phyloP scores from a whole-genome alignment of 1,140 invertebrate species.

The Berghia stephanieae region DNA sequence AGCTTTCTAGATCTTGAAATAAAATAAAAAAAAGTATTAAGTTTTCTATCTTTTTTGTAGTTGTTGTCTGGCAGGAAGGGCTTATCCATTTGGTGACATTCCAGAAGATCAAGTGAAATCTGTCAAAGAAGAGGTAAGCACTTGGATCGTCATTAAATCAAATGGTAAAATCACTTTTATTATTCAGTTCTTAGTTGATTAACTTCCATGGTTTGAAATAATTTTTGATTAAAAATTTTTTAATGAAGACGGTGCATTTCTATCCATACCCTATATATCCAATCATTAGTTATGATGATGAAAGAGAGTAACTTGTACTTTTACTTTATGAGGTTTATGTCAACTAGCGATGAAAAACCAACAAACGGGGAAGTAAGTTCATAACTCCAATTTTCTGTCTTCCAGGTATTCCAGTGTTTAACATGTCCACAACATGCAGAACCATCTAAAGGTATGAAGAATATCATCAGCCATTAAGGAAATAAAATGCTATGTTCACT shows the following conservation, averaged over 20 bases:
- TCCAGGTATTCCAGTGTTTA: constrained; percentile 73
- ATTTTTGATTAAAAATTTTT: not conserved
- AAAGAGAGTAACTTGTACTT: too few relatives aligned
- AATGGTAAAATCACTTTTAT: not conserved
- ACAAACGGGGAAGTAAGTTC: too few relatives aligned
- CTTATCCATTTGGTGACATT: constrained; percentile 88
- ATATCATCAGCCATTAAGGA: not conserved
- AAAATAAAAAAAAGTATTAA: too few relatives aligned
- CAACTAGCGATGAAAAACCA: too few relatives aligned
- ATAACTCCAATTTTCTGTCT: too few relatives aligned
- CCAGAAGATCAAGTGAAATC: constrained; percentile 71
- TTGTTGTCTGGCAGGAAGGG: constrained; percentile 90
- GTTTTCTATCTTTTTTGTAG: constrained; percentile 71
- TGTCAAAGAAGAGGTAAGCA: constrained; percentile 57
- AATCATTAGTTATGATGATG: too few relatives aligned
- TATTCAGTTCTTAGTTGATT: not conserved
- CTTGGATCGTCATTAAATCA: not conserved
- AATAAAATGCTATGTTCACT: not conserved
- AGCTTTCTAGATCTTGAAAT: too few relatives aligned
- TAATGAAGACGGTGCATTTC: not conserved
- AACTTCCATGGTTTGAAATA: not conserved
- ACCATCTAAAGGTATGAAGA: constrained; percentile 68
- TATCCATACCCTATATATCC: too few relatives aligned
- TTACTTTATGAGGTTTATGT: too few relatives aligned
- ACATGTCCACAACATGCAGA: constrained; percentile 75